Percentiles rank a stretch among this genome's conserved stretches.
These are phyloP conservation scores for Oryzias javanicus DNA, from an alignment of 2,113 vertebrate genomes.

Conservation along the genomic window DNA sequence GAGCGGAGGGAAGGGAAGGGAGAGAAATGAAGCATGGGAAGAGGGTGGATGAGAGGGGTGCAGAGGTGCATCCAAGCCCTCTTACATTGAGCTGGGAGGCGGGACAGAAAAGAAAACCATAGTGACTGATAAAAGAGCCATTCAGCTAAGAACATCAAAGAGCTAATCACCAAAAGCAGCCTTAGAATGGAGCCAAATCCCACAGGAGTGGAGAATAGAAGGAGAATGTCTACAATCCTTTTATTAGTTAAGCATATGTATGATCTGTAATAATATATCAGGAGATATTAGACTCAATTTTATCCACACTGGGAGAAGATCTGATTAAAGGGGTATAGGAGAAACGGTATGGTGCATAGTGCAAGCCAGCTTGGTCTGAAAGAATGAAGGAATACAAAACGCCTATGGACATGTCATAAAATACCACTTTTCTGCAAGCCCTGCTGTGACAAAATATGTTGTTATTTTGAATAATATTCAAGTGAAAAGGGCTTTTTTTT, in stretches of 20 bases:
- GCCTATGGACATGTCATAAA: slow-evolving; percentile 40
- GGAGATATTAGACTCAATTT: slow-evolving; percentile 57
- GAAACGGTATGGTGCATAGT: neutral
- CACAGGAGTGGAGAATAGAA: slow-evolving; percentile 43
- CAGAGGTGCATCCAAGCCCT: slow-evolving; percentile 24
- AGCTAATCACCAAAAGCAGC: slow-evolving; percentile 69
- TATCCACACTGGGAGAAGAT: slow-evolving; percentile 27
- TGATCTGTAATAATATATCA: slow-evolving; percentile 41
- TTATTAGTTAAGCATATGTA: slow-evolving; percentile 49
- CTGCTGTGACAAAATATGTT: slow-evolving; percentile 61
- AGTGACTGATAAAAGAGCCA: slow-evolving; percentile 67
- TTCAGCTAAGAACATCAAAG: slow-evolving; percentile 71
- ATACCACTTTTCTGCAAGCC: slow-evolving; percentile 47
- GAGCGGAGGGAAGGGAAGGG: slow-evolving; percentile 27
- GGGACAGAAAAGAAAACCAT: slow-evolving; percentile 45
- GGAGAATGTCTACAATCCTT: slow-evolving; percentile 52
- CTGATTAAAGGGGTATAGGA: neutral
- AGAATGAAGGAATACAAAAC: slow-evolving; percentile 39
- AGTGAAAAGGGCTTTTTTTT: slow-evolving; percentile 55
- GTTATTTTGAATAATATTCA: slow-evolving; percentile 71
- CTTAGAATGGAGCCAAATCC: slow-evolving; percentile 64
- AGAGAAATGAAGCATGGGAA: slow-evolving; percentile 58
- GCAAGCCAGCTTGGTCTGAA: slow-evolving; percentile 7
- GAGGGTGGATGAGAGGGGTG: slow-evolving; percentile 14
- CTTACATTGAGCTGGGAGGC: slow-evolving; percentile 50